phyloP scores from a whole-genome alignment of 1,140 invertebrate genomes.

The Brevipalpus yothersi region DNA sequence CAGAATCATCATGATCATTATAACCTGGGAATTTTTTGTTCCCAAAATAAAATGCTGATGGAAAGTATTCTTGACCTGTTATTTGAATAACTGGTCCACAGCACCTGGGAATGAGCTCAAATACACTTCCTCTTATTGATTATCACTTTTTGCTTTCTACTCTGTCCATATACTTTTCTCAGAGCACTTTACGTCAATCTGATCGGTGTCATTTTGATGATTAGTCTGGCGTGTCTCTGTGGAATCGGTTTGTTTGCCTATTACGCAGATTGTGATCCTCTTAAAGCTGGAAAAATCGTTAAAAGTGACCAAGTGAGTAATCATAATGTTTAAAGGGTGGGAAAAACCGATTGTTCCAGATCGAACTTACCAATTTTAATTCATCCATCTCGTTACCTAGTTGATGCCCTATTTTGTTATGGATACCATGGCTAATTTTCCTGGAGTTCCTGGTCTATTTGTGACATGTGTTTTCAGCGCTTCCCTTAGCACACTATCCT shows the following conservation, averaged over 20 bases:
- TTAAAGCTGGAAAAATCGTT: constrained; percentile 25
- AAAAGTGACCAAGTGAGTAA: constrained; percentile 16
- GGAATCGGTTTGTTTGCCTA: constrained; percentile 49
- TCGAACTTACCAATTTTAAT: neutral
- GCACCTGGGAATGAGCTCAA: too few relatives aligned
- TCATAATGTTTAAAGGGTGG: neutral
- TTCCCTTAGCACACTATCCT: constrained; percentile 11
- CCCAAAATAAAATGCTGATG: too few relatives aligned
- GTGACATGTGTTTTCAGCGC: constrained; percentile 15
- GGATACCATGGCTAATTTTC: constrained; percentile 9
- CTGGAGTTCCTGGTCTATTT: constrained; percentile 14
- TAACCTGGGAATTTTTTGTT: too few relatives aligned
- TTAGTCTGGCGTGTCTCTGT: constrained; percentile 22
- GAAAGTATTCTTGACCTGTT: too few relatives aligned
- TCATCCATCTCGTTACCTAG: neutral
- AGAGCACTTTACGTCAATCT: constrained; percentile 13
- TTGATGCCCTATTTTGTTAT: constrained; percentile 14
- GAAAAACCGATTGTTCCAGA: neutral
- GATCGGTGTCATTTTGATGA: constrained; percentile 11
- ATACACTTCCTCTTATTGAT: too few relatives aligned
- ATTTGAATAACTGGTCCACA: too few relatives aligned
- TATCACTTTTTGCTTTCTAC: neutral
- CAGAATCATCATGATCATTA: neutral
- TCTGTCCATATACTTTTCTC: neutral
- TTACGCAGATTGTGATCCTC: constrained; percentile 50